phyloP scores from a whole-genome alignment of 23 tunicate genomes.

The Diplosoma virens region DNA sequence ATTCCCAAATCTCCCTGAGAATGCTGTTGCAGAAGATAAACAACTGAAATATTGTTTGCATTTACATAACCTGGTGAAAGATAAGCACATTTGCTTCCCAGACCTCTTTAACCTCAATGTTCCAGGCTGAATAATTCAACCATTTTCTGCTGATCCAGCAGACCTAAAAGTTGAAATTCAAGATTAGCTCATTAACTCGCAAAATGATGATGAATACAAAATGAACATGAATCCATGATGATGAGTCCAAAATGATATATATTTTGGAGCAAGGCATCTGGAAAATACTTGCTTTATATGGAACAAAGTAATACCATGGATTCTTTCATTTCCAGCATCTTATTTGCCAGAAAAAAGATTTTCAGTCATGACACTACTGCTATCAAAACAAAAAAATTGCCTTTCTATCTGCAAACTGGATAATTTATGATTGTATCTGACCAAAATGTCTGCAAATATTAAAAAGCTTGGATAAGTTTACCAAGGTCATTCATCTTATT shows the following conservation, averaged over 20 bases:
- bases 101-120: background rate
- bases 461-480: background rate
- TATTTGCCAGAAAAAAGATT: background rate
- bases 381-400: background rate
- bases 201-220: conserved; percentile 25
- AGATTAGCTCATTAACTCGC: conserved; percentile 21
- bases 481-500: conserved; percentile 2
- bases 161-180: conserved; percentile 30
- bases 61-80: too few species aligned
- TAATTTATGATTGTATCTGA: background rate
- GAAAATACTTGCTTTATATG: background rate
- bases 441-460: conserved; percentile 5
- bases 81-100: conserved; percentile 1
- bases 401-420: background rate
- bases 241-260: too few species aligned
- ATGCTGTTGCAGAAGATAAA: background rate
- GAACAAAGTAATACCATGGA: conserved; percentile 13
- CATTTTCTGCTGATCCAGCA: background rate
- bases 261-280: too few species aligned
- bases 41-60: too few species aligned
- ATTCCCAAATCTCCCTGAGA: conserved; percentile 25
- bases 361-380: background rate
- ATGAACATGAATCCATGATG: conserved; percentile 1
- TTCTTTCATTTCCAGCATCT: conserved; percentile 1
- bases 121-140: conserved; percentile 3